Percentiles rank a stretch among this genome's conserved stretches.
Conservation (phyloP, 2,888 invertebrate species). For the Melanotus villosus region DNA sequence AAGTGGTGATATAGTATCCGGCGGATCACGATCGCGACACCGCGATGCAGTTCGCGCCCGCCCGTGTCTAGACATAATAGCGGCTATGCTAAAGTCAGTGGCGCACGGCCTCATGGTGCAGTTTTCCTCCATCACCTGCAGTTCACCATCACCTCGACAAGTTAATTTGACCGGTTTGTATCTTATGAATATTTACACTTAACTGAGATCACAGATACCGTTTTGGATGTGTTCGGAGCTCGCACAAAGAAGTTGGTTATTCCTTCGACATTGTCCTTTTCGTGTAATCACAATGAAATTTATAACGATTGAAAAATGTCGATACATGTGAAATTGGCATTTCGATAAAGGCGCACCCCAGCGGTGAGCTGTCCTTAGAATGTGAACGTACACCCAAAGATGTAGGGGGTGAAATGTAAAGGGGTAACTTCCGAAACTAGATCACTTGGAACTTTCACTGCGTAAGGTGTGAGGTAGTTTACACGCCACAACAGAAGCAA, state of each 20-base stretch:
- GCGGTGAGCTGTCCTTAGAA: constrained; percentile 35
- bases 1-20: constrained; percentile 64
- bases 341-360: constrained; percentile 34
- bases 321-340: constrained; percentile 39
- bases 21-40: constrained; percentile 66
- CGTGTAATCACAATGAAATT: constrained; percentile 16
- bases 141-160: constrained; percentile 52
- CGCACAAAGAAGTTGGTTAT: constrained; percentile 16
- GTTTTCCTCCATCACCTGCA: constrained; percentile 74
- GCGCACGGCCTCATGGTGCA: constrained; percentile 85
- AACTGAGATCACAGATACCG: constrained; percentile 32
- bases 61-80: constrained; percentile 90
- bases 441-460: constrained; percentile 49
- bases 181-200: constrained; percentile 23
- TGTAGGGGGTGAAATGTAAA: constrained; percentile 42
- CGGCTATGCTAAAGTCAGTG: constrained; percentile 96
- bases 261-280: constrained; percentile 19
- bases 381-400: constrained; percentile 38
- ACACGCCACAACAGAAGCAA: constrained; percentile 62
- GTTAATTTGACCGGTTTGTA: constrained; percentile 3
- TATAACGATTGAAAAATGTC: constrained; percentile 23
- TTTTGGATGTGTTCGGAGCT: too few species aligned
- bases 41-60: constrained; percentile 74
- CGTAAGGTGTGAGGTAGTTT: constrained; percentile 52
- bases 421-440: constrained; percentile 47